Base-by-base conservation (phyloP, 2,113 vertebrate genomes). In the Lynx canadensis region DNA sequence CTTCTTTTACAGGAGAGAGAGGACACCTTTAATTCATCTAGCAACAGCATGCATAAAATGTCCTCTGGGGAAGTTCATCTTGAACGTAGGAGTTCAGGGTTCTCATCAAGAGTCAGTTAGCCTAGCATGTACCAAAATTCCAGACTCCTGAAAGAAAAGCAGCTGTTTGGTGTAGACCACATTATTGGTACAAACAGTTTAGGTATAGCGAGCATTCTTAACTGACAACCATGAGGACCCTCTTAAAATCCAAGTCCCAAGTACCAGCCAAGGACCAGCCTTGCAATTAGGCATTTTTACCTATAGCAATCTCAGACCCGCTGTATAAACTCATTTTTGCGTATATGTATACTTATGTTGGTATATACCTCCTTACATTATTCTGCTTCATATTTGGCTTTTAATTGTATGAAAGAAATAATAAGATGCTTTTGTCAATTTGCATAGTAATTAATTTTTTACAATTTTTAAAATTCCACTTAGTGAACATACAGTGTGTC, bases 371-470 rank as follows among this genome's bases (percentile, higher is more conserved):
- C 4, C 33, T 82, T 66, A 27, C 41, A 14, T 93, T 45, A 87
- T 13, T 19, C 52, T 85, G 50, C 33, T 89, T 66, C 23, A 16
- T 92, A 60, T 93, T 96, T 96, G 48, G 6, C 91, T 97, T 96
- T 96, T 69, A 95, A 91, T 98, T 95, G 41, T 95, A 92, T 96
- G 88, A 97, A 85, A 90, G 55, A 97, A 79, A 80, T 80, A 76
- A 21, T 92, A 96, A 97, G 79, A 66, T 93, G 90, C 9, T 14
- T 57, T 96, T 98, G 81, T 93, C 88, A 91, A 31, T 83, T 97
- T 97, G 91, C 92, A 95, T 95, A 81, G 25, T 81, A 13, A 48
- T 50, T 65, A 65, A 18, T 38, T 91, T 65, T 78, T 91, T 95
- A 96, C 11, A 27, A 23, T 45, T 76, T 76, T 45, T 76, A 1